Evolutionary conservation across 30 jellyfish, hydroid and myxozoan species (phyloP).

Genomic region (Pseudorhiza aurosa): DNA sequence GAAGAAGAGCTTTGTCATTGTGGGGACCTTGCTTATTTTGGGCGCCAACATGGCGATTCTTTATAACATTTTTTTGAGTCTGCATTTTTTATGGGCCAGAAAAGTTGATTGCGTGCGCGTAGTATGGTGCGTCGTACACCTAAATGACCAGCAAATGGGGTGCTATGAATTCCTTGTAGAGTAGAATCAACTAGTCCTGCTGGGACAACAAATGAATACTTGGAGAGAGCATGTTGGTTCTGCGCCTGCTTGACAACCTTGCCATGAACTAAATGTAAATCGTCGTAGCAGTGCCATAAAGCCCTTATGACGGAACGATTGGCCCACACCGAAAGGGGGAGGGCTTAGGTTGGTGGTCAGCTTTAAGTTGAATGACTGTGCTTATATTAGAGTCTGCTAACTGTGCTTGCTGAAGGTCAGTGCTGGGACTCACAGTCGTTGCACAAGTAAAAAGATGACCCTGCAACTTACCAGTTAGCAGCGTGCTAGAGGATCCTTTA

Average conservation of each 20-base stretch:
- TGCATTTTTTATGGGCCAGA: conserved; percentile 65
- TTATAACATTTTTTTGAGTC: background rate
- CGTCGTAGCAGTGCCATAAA: conserved; percentile 56
- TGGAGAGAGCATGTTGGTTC: background rate
- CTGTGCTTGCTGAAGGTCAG: conserved; percentile 26
- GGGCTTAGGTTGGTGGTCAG: conserved; percentile 7
- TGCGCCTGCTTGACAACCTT: background rate
- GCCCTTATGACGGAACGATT: conserved; percentile 8
- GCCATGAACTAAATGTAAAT: conserved; percentile 12
- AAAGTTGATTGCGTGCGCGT: conserved; percentile 34
- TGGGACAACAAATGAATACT: conserved; percentile 45
- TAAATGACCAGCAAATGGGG: conserved; percentile 52
- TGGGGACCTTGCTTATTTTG: background rate
- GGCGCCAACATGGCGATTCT: conserved; percentile 31
- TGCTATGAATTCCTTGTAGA: conserved; percentile 44
- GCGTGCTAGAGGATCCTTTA: conserved; percentile 3
- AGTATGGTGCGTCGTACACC: conserved; percentile 30
- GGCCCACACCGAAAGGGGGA: conserved; percentile 35
- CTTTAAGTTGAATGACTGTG: conserved; percentile 10
- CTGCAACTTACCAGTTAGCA: no score
- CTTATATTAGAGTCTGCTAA: background rate
- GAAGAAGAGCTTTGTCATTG: conserved; percentile 47
- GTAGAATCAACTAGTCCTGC: background rate
- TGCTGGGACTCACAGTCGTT: conserved; percentile 11
- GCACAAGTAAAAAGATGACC: conserved; percentile 31